These are phyloP conservation scores for Pungitius pungitius DNA, from an alignment of 2,113 vertebrate species.

Conservation along the genomic window DNA sequence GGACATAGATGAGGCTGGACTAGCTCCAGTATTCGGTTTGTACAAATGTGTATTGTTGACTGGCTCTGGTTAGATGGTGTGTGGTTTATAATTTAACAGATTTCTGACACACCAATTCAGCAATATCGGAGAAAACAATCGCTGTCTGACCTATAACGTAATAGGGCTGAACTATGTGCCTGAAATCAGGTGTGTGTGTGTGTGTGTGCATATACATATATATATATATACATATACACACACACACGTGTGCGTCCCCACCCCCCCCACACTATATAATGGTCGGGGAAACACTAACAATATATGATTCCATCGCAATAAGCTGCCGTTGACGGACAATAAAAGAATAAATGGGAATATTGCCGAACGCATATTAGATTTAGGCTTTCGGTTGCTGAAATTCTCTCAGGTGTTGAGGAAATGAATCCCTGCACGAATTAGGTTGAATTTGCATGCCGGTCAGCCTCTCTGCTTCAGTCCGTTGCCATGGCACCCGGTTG, in stretches of 20 bases:
- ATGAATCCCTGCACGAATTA: not conserved
- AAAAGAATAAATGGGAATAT: not conserved
- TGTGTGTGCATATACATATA: too few relatives aligned
- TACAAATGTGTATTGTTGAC: too few relatives aligned
- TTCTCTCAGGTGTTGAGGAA: not conserved
- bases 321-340: not conserved
- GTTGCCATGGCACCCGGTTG: constrained; percentile 46
- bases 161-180: too few relatives aligned
- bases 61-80: not conserved
- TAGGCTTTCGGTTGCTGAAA: not conserved
- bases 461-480: not conserved
- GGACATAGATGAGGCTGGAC: not conserved
- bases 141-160: not conserved
- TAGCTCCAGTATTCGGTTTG: not conserved
- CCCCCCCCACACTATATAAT: too few relatives aligned
- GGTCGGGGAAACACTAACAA: too few relatives aligned
- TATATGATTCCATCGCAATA: too few relatives aligned
- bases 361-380: not conserved
- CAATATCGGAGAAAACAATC: not conserved
- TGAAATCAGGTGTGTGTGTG: not conserved
- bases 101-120: not conserved
- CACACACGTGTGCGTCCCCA: too few relatives aligned
- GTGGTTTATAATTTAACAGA: not conserved
- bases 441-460: constrained; percentile 27
- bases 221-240: too few relatives aligned